Evolutionary conservation across 2,797 vertebrate species (phyloP).

Genomic region (Poecile montanus): DNA sequence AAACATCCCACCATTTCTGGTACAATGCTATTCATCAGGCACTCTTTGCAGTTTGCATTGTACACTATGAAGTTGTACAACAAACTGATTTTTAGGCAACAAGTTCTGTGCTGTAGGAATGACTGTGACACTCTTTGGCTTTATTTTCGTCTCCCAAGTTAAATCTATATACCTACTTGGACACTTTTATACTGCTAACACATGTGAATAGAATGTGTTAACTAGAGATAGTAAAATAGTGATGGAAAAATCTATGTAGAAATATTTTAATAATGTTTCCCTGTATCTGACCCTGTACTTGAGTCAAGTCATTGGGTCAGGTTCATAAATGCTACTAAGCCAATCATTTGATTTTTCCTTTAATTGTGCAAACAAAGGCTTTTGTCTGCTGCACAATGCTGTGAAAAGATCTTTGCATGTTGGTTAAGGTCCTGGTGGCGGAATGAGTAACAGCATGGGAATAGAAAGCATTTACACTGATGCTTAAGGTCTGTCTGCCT

Average conservation of each 20-base stretch:
- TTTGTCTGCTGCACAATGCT: neutral
- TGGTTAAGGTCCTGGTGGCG: neutral
- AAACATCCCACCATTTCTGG: neutral
- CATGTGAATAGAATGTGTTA: neutral
- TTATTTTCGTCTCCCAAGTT: neutral
- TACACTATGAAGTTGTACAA: neutral
- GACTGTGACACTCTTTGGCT: neutral
- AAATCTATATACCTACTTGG: neutral
- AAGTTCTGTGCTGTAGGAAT: neutral
- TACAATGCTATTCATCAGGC: neutral
- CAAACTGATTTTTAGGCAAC: neutral
- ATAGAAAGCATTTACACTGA: neutral
- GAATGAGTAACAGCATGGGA: neutral
- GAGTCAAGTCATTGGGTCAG: neutral
- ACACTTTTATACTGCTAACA: neutral
- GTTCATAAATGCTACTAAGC: neutral
- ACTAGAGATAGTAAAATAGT: neutral
- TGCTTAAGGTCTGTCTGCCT: neutral
- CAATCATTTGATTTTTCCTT: neutral
- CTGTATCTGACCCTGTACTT: neutral
- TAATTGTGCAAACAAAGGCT: neutral
- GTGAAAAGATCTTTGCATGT: neutral
- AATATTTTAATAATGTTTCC: neutral
- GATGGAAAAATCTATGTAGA: neutral
- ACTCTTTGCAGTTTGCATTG: neutral